Evolutionary conservation across 2,797 vertebrate species (phyloP).

Genomic region (Danio albolineatus): DNA sequence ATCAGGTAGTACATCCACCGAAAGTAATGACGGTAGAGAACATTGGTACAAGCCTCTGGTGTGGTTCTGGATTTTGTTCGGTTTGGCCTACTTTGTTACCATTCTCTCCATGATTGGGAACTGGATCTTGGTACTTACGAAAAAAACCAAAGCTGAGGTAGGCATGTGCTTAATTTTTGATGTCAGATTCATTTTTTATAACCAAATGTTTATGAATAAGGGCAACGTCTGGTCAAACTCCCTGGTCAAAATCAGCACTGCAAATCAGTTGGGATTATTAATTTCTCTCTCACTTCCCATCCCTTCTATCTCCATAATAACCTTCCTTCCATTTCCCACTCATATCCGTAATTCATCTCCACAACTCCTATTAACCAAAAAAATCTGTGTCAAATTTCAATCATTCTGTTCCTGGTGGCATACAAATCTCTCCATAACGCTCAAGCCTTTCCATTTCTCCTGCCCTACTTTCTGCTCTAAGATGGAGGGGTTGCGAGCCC

Average conservation of each 20-base stretch:
- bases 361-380: slow-evolving; percentile 22
- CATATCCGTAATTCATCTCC: slow-evolving; percentile 18
- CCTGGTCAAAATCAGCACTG: slow-evolving; percentile 14
- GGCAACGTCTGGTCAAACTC: slow-evolving; percentile 14
- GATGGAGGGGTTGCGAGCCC: slow-evolving; percentile 91
- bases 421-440: slow-evolving; percentile 49
- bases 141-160: slow-evolving; percentile 91
- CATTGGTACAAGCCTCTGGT: slow-evolving; percentile 90
- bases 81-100: slow-evolving; percentile 91
- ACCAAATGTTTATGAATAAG: slow-evolving; percentile 10
- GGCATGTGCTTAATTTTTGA: background rate
- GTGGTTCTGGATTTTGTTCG: slow-evolving; percentile 93
- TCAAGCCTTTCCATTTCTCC: slow-evolving; percentile 49
- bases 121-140: slow-evolving; percentile 88
- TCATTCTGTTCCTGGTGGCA: slow-evolving; percentile 42
- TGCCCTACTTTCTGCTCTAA: slow-evolving; percentile 62
- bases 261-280: slow-evolving; percentile 25
- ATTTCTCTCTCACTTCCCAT: slow-evolving; percentile 6
- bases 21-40: slow-evolving; percentile 74
- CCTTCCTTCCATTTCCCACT: background rate
- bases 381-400: slow-evolving; percentile 27
- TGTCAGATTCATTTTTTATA: background rate
- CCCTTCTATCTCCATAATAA: slow-evolving; percentile 29
- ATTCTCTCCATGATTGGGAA: slow-evolving; percentile 92
- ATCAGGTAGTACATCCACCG: too few species aligned